Conservation (phyloP, 2,113 vertebrate genomes). For the Cathartes aura region DNA sequence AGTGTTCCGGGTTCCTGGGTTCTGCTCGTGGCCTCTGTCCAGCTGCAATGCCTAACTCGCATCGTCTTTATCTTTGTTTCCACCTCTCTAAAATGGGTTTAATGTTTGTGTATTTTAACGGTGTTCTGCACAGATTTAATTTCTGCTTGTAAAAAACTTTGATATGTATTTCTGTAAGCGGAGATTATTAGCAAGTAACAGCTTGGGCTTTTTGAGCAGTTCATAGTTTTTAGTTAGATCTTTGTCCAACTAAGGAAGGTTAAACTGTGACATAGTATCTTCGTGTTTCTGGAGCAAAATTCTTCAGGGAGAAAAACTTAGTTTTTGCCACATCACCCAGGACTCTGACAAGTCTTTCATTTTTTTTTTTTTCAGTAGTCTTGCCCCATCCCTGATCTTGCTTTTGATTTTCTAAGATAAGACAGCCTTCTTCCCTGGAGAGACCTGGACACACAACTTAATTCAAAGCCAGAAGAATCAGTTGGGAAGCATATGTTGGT, state of each 20-base stretch:
- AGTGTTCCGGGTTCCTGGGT: rapidly evolving
- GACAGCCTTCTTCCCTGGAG: neutral
- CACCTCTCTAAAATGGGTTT: neutral
- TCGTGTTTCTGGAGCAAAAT: neutral
- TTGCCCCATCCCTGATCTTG: neutral
- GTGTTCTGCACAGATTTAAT: neutral
- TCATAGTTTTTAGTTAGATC: neutral
- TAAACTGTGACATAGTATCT: neutral
- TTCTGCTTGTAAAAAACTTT: neutral
- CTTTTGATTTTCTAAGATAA: neutral
- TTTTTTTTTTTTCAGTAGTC: neutral
- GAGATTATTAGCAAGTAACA: neutral
- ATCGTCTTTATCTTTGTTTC: neutral
- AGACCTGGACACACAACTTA: neutral
- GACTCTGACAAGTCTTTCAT: neutral
- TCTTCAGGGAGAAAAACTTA: neutral
- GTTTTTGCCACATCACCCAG: neutral
- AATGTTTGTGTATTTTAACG: neutral
- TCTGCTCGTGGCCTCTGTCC: neutral
- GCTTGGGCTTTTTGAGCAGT: neutral
- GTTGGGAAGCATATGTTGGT: neutral
- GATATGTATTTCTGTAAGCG: rapidly evolving
- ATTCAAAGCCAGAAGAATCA: neutral
- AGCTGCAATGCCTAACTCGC: rapidly evolving
- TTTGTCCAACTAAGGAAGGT: neutral